phyloP scores from a whole-genome alignment of 2,888 invertebrate genomes.

The Caprella mutica region DNA sequence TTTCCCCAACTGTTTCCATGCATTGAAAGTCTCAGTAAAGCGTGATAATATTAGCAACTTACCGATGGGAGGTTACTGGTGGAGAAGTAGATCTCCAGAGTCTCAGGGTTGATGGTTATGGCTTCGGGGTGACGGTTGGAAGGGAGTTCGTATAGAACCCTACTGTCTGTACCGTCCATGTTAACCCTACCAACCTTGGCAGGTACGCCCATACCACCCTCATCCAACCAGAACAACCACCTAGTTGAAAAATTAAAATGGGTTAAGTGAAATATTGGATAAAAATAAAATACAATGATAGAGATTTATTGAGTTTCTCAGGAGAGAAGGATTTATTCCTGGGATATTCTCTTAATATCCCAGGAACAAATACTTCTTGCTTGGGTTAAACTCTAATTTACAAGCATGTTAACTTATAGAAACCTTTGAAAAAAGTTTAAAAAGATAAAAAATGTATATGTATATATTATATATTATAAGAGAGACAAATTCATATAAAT shows the following conservation, averaged over 20 bases:
- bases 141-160: constrained; percentile 55
- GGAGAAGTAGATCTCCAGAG: constrained; percentile 77
- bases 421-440: background rate
- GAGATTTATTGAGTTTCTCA: background rate
- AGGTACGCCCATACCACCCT: constrained; percentile 79
- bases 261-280: too few species aligned
- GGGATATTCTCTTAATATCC: too few species aligned
- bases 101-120: constrained; percentile 64
- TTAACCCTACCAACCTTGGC: constrained; percentile 70
- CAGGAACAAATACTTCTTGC: too few species aligned
- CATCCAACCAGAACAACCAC: constrained; percentile 90
- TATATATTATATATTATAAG: background rate
- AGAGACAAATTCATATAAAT: constrained; percentile 1
- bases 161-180: constrained; percentile 79
- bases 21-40: background rate
- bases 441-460: background rate
- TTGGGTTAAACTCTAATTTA: background rate
- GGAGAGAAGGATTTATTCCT: too few species aligned
- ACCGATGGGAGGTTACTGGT: constrained; percentile 61
- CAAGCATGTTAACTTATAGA: background rate
- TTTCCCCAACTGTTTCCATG: too few species aligned
- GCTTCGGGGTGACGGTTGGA: constrained; percentile 62
- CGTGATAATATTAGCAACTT: constrained; percentile 36
- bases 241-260: too few species aligned
- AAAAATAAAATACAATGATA: constrained; percentile 3